Percentiles rank a stretch among this genome's conserved stretches.
These are phyloP conservation scores for Myotis pilosus DNA, from an alignment of 2,797 vertebrate species.

Conservation along the genomic window DNA sequence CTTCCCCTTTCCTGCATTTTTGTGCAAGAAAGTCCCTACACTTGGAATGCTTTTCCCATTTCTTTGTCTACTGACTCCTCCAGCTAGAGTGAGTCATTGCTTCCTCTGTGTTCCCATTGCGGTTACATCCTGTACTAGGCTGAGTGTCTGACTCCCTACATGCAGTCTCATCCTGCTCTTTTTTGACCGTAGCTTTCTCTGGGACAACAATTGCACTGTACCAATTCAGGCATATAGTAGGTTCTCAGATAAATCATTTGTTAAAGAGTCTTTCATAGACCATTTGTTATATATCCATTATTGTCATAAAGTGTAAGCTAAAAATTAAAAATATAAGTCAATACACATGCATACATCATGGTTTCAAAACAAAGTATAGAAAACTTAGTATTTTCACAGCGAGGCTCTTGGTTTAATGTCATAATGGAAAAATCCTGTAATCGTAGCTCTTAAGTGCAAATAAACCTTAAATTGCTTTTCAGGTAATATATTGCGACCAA, in stretches of 20 bases:
- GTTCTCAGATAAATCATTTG: neutral
- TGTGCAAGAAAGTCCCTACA: neutral
- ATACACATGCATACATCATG: neutral
- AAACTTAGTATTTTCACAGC: neutral
- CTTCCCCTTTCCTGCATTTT: neutral
- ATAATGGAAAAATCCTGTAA: neutral
- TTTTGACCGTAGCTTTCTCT: neutral
- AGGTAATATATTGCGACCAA: constrained; percentile 97
- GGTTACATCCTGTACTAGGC: neutral
- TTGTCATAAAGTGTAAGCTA: neutral
- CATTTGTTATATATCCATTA: neutral
- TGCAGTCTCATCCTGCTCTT: neutral
- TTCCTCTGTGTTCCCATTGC: neutral
- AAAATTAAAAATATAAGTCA: neutral
- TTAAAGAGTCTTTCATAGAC: neutral
- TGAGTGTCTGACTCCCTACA: neutral
- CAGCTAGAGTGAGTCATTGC: neutral
- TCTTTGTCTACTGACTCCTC: neutral
- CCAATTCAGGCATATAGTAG: neutral
- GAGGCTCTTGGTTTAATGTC: neutral
- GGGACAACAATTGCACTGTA: neutral
- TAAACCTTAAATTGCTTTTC: constrained; percentile 48
- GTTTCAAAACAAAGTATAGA: neutral
- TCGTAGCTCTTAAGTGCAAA: constrained; percentile 49
- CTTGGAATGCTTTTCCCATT: neutral